Evolutionary conservation across 1,140 invertebrate species (phyloP).

Genomic region (Periplaneta americana): DNA sequence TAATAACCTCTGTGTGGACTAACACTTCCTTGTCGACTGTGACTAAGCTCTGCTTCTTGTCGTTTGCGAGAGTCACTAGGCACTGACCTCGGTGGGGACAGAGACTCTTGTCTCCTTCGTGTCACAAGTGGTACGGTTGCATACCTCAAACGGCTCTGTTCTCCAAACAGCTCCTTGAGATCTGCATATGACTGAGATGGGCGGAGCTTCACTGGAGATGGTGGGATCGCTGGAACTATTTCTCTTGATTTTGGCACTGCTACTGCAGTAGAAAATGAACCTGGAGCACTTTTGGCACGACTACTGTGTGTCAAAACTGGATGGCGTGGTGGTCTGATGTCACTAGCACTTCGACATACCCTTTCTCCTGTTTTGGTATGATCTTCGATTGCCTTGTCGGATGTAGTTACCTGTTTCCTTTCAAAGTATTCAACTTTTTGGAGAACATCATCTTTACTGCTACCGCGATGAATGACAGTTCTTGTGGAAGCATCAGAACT

Average conservation of each 20-base stretch:
- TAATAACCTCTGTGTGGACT: not conserved
- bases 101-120: constrained; percentile 26
- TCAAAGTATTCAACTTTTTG: constrained; percentile 78
- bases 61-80: not conserved
- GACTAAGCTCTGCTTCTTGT: not conserved
- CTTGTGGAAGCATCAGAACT: constrained; percentile 61
- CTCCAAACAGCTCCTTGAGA: constrained; percentile 72
- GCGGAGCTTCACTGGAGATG: constrained; percentile 26
- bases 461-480: constrained; percentile 50
- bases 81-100: constrained; percentile 16
- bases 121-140: constrained; percentile 33
- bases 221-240: not conserved
- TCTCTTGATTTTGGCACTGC: not conserved
- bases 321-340: not conserved
- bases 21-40: not conserved
- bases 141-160: constrained; percentile 43
- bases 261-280: not conserved
- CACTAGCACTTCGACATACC: constrained; percentile 16
- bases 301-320: not conserved
- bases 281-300: constrained; percentile 7
- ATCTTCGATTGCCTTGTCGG: constrained; percentile 17
- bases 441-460: constrained; percentile 49
- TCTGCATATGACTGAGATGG: constrained; percentile 65
- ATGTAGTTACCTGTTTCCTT: constrained; percentile 45
- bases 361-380: not conserved